Evolutionary conservation across 2,888 invertebrate species (phyloP), one percentile per base, ranked within the genome.

Genomic region (Ochropacha duplaris): DNA sequence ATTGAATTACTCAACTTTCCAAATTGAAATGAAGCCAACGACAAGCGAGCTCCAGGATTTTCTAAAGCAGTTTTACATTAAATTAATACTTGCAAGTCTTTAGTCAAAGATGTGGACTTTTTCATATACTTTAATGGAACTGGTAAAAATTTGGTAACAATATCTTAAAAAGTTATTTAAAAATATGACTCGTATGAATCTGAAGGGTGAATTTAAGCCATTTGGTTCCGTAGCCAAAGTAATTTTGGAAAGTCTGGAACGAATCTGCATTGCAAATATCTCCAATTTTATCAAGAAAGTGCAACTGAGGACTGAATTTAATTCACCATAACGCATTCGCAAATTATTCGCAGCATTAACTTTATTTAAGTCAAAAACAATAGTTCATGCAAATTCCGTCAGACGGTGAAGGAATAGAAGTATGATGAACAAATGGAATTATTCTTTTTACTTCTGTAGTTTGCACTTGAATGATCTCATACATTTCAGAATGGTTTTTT

Each of bases 181-280:
- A 19, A 55, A 55, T 55, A 55, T 49, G 16, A 49, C 31, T 31
- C 5, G 2, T 52, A 14, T 52, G 24, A 71, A 74, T 76, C 74
- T 72, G 78, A 76, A 74, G 74, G 68, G 71, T 70, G 67, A 72
- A 79, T 71, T 80, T 74, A 76, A 83, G 81, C 74, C 77, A 66
- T 78, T 81, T 74, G 73, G 74, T 79, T 69, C 71, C 65, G 60
- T 58, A 74, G 68, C 72, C 69, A 70, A 79, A 84, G 82, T 84
- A 82, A 86, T 80, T 72, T 72, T 76, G 66, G 69, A 67, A 71
- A 71, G 68, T 68, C 76, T 74, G 76, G 74, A 71, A 67, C 66
- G 65, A 70, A 88, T 90, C 81, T 86, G 84, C 86, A 86, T 84
- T 88, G 87, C 89, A 84, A 89, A 90, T 88, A 79, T 77, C 78